Conservation (phyloP, 2,797 vertebrate species). For the Myotis findleyi region DNA sequence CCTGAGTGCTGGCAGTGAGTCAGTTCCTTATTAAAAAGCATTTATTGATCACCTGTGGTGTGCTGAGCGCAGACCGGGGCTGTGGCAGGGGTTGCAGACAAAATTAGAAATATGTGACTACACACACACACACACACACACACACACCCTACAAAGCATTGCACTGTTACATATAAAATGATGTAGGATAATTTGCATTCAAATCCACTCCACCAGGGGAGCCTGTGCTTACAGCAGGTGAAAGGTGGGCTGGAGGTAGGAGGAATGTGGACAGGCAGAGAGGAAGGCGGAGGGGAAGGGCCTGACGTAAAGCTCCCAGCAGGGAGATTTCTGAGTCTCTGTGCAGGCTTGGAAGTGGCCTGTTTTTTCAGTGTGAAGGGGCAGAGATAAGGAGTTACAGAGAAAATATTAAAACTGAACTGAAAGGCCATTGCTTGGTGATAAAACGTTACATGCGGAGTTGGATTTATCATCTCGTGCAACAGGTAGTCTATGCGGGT, state of each 20-base stretch:
- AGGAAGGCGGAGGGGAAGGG: neutral
- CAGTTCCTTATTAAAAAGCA: slow-evolving; percentile 61
- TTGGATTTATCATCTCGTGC: neutral
- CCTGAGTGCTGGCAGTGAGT: slow-evolving; percentile 51
- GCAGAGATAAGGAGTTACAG: neutral
- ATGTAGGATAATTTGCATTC: neutral
- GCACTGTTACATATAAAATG: neutral
- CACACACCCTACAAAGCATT: neutral
- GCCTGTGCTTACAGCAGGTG: neutral
- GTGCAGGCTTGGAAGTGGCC: neutral
- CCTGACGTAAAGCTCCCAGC: neutral
- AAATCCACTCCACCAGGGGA: neutral
- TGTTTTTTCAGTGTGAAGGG: neutral
- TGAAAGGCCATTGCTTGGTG: neutral
- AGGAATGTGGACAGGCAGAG: neutral
- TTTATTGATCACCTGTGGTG: slow-evolving; percentile 64
- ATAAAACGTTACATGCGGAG: neutral
- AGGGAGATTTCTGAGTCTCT: neutral
- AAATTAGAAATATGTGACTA: slow-evolving; percentile 31
- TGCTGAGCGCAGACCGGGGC: neutral
- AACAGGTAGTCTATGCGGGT: neutral
- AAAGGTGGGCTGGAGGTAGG: neutral
- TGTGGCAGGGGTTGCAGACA: neutral
- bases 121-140: neutral
- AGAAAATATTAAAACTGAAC: neutral